phyloP scores from a whole-genome alignment of 1,140 invertebrate genomes.

The Caerostris darwini region DNA sequence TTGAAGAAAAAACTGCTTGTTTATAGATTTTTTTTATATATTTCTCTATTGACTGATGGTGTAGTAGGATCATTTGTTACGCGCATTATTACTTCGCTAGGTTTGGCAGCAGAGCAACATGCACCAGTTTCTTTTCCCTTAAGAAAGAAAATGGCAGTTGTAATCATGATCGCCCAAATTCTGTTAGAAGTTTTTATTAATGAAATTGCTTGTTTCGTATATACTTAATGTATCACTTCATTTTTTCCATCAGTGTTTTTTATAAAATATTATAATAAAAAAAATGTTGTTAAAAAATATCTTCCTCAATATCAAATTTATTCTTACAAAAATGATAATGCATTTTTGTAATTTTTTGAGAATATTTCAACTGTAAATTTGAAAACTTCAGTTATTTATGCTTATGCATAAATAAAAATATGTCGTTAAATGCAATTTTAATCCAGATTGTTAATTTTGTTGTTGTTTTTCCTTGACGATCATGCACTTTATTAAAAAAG shows the following conservation, averaged over 20 bases:
- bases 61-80: constrained; percentile 25
- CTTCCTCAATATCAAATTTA: too few species aligned
- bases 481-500: too few species aligned
- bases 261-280: background rate
- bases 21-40: background rate
- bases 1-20: constrained; percentile 12
- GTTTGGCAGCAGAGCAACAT: background rate
- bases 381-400: too few species aligned
- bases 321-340: too few species aligned
- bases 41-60: constrained; percentile 52
- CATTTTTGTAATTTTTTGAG: too few species aligned
- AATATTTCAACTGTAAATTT: too few species aligned
- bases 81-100: background rate
- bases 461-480: too few species aligned
- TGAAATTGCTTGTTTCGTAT: constrained; percentile 40
- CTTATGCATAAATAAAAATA: too few species aligned
- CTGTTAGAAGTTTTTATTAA: constrained; percentile 10
- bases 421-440: too few species aligned
- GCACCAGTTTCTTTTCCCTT: too few species aligned
- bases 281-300: too few species aligned
- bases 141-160: background rate
- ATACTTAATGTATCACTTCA: background rate
- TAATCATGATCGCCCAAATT: background rate
- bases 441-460: too few species aligned
- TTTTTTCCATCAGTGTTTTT: background rate